A percentile compares a stretch with the other conserved stretches of the same genome.
Conservation (phyloP, 2,797 vertebrate species). For the Squalus acanthias region DNA sequence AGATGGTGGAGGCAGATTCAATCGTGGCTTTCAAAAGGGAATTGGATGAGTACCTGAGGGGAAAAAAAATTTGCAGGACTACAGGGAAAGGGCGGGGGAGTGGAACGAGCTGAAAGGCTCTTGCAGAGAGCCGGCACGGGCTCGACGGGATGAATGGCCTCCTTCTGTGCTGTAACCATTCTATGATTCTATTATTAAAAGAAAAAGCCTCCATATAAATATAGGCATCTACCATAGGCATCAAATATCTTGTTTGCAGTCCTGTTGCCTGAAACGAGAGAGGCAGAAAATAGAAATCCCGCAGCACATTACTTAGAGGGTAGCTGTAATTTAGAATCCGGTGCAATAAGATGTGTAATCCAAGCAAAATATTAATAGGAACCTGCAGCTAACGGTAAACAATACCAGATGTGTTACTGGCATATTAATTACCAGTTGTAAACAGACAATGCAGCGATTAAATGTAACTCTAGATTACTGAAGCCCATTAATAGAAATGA, state of each 20-base stretch:
- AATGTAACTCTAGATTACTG: not conserved
- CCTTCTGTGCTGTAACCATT: no score
- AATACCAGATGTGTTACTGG: not conserved
- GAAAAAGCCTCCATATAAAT: not conserved
- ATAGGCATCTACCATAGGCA: not conserved
- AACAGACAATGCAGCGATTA: conserved; percentile 22
- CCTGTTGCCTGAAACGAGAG: not conserved
- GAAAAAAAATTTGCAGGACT: no score
- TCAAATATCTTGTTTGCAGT: not conserved
- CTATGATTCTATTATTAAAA: not conserved
- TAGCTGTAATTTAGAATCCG: not conserved
- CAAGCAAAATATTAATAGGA: not conserved
- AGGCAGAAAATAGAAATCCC: not conserved
- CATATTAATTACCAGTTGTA: not conserved
- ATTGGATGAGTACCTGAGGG: no score
- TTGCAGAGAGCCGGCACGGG: no score
- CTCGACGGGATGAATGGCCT: no score
- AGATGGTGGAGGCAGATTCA: no score
- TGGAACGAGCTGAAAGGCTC: no score
- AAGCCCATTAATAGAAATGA: not conserved
- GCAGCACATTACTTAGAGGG: not conserved
- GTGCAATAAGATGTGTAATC: not conserved
- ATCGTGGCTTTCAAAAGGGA: no score
- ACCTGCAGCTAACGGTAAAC: not conserved
- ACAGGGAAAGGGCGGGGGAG: no score